Conservation (phyloP, 2,113 vertebrate genomes). For the Crypturellus undulatus region DNA sequence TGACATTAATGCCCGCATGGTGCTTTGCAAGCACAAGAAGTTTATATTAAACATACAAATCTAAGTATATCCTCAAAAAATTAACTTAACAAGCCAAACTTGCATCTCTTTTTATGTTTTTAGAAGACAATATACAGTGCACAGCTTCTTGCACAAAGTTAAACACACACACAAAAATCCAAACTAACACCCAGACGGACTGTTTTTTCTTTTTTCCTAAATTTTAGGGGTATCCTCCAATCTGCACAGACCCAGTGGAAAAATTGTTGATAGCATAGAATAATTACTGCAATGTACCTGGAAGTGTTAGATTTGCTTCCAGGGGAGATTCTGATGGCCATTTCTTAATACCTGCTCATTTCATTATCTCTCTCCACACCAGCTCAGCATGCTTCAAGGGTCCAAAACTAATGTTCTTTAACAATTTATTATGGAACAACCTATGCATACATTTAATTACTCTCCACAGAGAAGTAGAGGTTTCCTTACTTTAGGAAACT, state of each 20-base stretch:
- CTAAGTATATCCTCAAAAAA: not conserved
- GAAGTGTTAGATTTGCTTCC: conserved; percentile 42
- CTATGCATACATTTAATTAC: conserved; percentile 16
- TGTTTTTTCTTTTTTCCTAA: not conserved
- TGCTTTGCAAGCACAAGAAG: not conserved
- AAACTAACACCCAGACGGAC: not conserved
- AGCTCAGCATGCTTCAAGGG: not conserved
- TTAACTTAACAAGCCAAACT: not conserved
- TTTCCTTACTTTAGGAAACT: conserved; percentile 21
- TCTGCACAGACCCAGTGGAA: not conserved
- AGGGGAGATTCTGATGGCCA: conserved; percentile 63
- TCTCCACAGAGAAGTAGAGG: not conserved
- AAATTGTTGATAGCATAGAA: not conserved
- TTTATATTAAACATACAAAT: not conserved
- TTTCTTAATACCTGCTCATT: conserved; percentile 19
- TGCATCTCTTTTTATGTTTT: not conserved
- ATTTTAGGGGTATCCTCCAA: not conserved
- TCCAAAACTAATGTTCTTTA: conserved; percentile 57
- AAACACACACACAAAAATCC: not conserved
- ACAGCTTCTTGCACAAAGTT: not conserved
- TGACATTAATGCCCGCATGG: not conserved
- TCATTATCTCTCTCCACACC: conserved; percentile 53
- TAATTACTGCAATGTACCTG: conserved; percentile 13
- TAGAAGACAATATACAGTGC: not conserved
- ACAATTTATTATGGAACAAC: conserved; percentile 23